Percentiles rank a stretch among this genome's conserved stretches.
phyloP scores from a whole-genome alignment of 2,113 vertebrate genomes.

The Piprites chloris region DNA sequence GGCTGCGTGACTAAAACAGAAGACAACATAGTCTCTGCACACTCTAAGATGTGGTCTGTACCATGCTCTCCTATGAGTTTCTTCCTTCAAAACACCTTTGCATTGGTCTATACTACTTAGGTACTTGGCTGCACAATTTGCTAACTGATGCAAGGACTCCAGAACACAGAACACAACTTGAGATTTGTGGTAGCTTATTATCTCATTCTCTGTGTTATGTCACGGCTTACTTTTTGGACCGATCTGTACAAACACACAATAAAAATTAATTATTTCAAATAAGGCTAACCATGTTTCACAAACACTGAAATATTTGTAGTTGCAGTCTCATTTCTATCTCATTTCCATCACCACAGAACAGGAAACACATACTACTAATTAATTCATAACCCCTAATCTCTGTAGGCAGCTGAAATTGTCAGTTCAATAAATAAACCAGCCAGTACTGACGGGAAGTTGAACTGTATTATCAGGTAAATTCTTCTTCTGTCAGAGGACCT shows the following conservation, averaged over 20 bases:
- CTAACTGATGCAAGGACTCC: not conserved
- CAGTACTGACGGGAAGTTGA: not conserved
- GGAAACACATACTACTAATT: not conserved
- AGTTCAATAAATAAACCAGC: not conserved
- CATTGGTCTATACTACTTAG: not conserved
- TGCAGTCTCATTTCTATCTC: not conserved
- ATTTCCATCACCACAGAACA: not conserved
- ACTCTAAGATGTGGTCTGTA: not conserved
- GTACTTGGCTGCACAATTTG: not conserved
- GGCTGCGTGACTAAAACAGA: not conserved
- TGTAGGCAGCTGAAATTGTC: not conserved
- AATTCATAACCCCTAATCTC: constrained; percentile 24
- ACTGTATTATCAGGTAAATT: not conserved
- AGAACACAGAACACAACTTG: not conserved
- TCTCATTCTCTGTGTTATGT: not conserved
- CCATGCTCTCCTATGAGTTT: rapidly evolving
- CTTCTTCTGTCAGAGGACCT: not conserved
- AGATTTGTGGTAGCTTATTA: not conserved
- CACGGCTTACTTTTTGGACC: not conserved
- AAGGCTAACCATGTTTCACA: not conserved
- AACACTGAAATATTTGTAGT: not conserved
- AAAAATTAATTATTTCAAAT: not conserved
- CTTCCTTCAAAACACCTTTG: not conserved
- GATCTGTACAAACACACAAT: not conserved
- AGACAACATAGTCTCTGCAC: not conserved